A percentile compares a stretch with the other conserved stretches of the same genome.
These are phyloP conservation scores for Columba janthina DNA, from an alignment of 2,113 vertebrate genomes.

Conservation along the genomic window DNA sequence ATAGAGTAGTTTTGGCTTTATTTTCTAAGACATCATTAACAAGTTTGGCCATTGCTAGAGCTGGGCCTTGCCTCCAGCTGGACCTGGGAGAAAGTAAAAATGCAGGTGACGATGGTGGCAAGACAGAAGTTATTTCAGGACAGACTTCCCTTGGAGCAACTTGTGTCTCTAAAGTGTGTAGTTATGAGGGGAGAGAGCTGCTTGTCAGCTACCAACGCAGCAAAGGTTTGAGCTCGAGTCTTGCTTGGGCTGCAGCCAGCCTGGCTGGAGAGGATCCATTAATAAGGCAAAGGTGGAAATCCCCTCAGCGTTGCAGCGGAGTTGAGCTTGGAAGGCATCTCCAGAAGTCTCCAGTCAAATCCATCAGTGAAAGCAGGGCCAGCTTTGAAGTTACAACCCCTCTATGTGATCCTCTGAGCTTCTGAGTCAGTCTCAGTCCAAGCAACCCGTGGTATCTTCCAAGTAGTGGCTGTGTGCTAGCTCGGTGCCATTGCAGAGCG, in stretches of 20 bases:
- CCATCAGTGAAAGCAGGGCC: accelerated
- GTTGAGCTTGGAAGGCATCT: not conserved
- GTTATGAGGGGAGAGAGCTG: not conserved
- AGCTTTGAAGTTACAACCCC: not conserved
- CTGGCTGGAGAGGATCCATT: conserved; percentile 1
- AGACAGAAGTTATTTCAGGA: conserved; percentile 30
- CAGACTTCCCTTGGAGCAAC: not conserved
- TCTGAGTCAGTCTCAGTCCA: not conserved
- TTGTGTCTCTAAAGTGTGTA: not conserved
- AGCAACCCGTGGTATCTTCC: not conserved
- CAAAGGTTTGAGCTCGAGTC: not conserved
- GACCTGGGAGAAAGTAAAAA: not conserved
- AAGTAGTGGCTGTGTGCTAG: not conserved
- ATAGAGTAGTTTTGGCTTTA: conserved; percentile 19
- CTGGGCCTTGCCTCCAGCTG: conserved; percentile 15
- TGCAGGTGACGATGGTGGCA: not conserved
- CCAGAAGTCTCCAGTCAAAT: not conserved
- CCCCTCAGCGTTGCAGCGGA: not conserved
- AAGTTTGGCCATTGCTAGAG: not conserved
- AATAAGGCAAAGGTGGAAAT: not conserved
- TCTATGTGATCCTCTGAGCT: accelerated
- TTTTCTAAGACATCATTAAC: conserved; percentile 33
- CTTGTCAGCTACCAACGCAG: not conserved
- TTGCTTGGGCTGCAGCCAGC: not conserved
- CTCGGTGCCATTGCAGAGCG: not conserved